Percentiles rank a stretch among this genome's conserved stretches.
Conservation (phyloP, 2,113 vertebrate species). For the Ctenodactylus gundi region DNA sequence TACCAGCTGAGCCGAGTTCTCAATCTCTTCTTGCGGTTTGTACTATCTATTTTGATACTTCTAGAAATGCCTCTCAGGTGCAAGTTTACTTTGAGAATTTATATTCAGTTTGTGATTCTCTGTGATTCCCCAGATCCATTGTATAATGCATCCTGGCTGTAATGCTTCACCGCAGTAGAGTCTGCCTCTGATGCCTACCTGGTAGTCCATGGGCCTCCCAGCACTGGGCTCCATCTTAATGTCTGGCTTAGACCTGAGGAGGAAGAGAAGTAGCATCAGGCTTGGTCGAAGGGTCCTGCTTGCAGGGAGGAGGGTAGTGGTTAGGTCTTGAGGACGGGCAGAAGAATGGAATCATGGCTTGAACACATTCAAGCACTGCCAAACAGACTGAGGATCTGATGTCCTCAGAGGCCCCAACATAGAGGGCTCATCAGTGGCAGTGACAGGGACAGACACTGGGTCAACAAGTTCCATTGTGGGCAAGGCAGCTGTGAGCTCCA, state of each 20-base stretch:
- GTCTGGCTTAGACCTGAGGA: slow-evolving; percentile 94
- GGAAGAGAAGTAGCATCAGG: slow-evolving; percentile 5
- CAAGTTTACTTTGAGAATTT: neutral
- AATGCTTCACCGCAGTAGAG: neutral
- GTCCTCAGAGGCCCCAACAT: neutral
- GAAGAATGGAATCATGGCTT: neutral
- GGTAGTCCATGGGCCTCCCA: slow-evolving; percentile 96
- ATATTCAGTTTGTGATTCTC: neutral
- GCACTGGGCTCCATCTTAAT: slow-evolving; percentile 97
- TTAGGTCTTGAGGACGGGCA: neutral
- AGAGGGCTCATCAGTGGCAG: neutral
- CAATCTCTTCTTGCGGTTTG: neutral
- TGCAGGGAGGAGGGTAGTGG: neutral
- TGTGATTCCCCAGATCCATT: neutral
- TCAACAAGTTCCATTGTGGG: neutral
- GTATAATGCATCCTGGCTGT: accelerated
- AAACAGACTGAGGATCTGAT: neutral
- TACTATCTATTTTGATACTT: neutral
- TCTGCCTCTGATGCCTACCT: slow-evolving; percentile 85
- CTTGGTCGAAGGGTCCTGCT: neutral
- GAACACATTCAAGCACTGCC: neutral
- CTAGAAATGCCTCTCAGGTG: neutral
- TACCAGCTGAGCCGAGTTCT: neutral
- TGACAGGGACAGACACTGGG: neutral
- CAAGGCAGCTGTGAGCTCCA: neutral